Conservation (phyloP, 2,888 invertebrate species). For the Tholera decimalis region DNA sequence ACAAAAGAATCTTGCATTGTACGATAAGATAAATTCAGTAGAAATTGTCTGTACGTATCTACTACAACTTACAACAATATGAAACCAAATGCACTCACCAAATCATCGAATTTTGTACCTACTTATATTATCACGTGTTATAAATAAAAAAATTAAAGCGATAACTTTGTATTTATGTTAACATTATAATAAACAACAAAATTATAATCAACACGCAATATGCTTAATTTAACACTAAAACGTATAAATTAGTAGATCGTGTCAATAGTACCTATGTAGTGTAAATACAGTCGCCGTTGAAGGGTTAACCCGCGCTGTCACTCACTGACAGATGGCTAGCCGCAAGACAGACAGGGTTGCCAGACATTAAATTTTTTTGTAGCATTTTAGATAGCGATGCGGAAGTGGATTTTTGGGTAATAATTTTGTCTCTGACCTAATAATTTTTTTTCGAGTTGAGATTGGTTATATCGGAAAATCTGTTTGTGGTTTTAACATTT, state of each 20-base stretch:
- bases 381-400: conserved; percentile 37
- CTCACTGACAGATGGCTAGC: conserved; percentile 79
- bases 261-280: conserved; percentile 60
- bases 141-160: neutral
- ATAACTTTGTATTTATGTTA: neutral
- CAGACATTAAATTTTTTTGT: conserved; percentile 60
- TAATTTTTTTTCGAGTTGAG: conserved; percentile 10
- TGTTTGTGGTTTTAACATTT: neutral
- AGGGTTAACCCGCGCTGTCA: conserved; percentile 69
- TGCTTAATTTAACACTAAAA: conserved; percentile 53
- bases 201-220: conserved; percentile 29
- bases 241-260: conserved; percentile 59
- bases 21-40: too few relatives aligned
- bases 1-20: too few relatives aligned
- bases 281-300: conserved; percentile 65
- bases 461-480: neutral
- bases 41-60: too few relatives aligned
- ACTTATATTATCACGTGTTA: neutral
- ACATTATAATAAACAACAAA: neutral
- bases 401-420: conserved; percentile 53
- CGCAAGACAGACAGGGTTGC: conserved; percentile 70
- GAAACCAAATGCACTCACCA: too few relatives aligned
- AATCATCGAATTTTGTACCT: neutral
- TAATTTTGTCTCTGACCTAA: conserved; percentile 52
- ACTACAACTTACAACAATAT: too few relatives aligned